phyloP scores from a whole-genome alignment of 2,888 invertebrate species.

The Athalia circularis region DNA sequence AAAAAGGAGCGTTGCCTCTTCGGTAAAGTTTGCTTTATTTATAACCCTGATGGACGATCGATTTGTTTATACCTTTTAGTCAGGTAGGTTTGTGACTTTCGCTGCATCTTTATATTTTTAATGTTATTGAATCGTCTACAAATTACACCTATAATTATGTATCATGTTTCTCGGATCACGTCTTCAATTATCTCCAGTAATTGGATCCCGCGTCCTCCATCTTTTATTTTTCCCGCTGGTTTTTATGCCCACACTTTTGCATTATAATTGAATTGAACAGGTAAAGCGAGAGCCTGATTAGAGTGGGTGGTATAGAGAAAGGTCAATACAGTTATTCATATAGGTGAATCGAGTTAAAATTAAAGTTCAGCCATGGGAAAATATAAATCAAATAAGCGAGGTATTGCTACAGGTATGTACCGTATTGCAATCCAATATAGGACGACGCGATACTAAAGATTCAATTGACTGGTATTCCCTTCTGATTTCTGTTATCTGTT shows the following conservation, averaged over 20 bases:
- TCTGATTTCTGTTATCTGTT: neutral
- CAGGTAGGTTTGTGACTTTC: constrained; percentile 20
- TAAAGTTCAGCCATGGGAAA: neutral
- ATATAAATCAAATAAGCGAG: constrained; percentile 8
- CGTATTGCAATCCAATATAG: constrained; percentile 8
- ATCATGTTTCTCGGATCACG: constrained; percentile 15
- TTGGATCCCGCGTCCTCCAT: constrained; percentile 3
- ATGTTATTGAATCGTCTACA: constrained; percentile 5
- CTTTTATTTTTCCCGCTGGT: constrained; percentile 1
- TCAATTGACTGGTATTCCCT: constrained; percentile 24
- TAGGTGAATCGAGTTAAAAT: neutral
- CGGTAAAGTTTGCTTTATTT: neutral
- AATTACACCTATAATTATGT: neutral
- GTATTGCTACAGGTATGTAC: neutral
- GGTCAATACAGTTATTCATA: too few species aligned
- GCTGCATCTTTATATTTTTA: constrained; percentile 10
- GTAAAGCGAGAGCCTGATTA: too few species aligned
- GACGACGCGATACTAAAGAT: constrained; percentile 17
- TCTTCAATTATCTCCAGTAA: constrained; percentile 17
- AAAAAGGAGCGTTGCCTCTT: neutral
- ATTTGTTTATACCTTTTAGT: constrained; percentile 29
- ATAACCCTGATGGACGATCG: constrained; percentile 31
- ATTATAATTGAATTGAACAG: constrained; percentile 14
- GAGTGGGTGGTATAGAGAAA: too few species aligned
- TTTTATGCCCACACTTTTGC: neutral